A percentile compares a stretch with the other conserved stretches of the same genome.
phyloP scores from a whole-genome alignment of 1,140 invertebrate genomes.

The Drosophila prosaltans region DNA sequence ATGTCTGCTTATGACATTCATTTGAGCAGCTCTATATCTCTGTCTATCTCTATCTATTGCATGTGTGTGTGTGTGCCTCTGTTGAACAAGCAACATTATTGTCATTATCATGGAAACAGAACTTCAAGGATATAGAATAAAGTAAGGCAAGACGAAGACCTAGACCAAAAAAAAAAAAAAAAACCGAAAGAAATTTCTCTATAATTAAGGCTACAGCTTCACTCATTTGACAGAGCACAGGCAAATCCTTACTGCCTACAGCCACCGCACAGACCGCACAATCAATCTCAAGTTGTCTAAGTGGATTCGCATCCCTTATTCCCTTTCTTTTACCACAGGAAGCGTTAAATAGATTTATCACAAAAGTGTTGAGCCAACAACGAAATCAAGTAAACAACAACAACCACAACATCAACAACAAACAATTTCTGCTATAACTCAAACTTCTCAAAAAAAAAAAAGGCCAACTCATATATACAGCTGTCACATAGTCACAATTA shows the following conservation, averaged over 20 bases:
- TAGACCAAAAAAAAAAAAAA: conserved; percentile 12
- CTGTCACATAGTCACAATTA: conserved; percentile 21
- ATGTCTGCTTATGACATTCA: conserved; percentile 70
- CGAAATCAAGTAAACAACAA: conserved; percentile 27
- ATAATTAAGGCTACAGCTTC: conserved; percentile 52
- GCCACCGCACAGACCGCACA: conserved; percentile 48
- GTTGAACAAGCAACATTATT: conserved; percentile 61
- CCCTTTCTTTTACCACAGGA: background rate
- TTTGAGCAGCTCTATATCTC: conserved; percentile 45
- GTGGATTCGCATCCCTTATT: conserved; percentile 11
- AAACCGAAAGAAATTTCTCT: conserved; percentile 7
- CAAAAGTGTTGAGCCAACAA: conserved; percentile 36
- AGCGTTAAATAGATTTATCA: conserved; percentile 54
- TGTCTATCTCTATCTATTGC: background rate
- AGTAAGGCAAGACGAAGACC: conserved; percentile 1
- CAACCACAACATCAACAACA: conserved; percentile 1
- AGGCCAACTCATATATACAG: conserved; percentile 30
- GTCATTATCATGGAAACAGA: conserved; percentile 56
- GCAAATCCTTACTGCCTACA: conserved; percentile 35
- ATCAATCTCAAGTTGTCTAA: conserved; percentile 66
- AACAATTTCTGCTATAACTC: background rate
- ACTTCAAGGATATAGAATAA: conserved; percentile 32
- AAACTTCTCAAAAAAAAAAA: conserved; percentile 10
- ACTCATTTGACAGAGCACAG: conserved; percentile 13
- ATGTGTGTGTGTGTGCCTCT: conserved; percentile 14